These are phyloP conservation scores for Thaumatotibia leucotreta DNA, from an alignment of 1,140 invertebrate genomes.

Conservation along the genomic window DNA sequence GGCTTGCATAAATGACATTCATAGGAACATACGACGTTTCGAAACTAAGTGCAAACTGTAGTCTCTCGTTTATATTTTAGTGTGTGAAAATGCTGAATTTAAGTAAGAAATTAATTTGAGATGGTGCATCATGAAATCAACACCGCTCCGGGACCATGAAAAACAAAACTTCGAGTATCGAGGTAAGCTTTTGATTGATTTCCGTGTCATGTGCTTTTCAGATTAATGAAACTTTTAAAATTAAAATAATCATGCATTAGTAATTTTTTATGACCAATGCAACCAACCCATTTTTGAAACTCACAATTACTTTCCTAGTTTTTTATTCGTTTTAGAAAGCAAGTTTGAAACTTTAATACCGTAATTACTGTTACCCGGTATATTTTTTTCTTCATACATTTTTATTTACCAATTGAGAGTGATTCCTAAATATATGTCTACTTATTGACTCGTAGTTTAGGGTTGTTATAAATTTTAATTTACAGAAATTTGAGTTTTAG, in stretches of 20 bases:
- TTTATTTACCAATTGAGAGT: too few relatives aligned
- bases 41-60: not conserved
- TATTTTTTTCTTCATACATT: too few relatives aligned
- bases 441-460: too few relatives aligned
- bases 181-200: not conserved
- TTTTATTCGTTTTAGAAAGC: too few relatives aligned
- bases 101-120: not conserved
- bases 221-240: not conserved
- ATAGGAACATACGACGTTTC: not conserved
- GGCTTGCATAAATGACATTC: not conserved
- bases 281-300: too few relatives aligned
- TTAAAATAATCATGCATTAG: too few relatives aligned
- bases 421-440: too few relatives aligned
- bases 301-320: too few relatives aligned
- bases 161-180: not conserved
- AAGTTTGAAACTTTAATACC: too few relatives aligned
- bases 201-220: not conserved
- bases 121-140: not conserved
- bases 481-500: too few relatives aligned
- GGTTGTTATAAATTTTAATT: too few relatives aligned
- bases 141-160: not conserved
- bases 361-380: too few relatives aligned
- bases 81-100: not conserved
- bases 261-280: not conserved
- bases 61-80: not conserved